Evolutionary conservation across 2,888 invertebrate genomes (phyloP), one percentile per base, ranked within the genome.

Genomic region (Heliothis peltigera): DNA sequence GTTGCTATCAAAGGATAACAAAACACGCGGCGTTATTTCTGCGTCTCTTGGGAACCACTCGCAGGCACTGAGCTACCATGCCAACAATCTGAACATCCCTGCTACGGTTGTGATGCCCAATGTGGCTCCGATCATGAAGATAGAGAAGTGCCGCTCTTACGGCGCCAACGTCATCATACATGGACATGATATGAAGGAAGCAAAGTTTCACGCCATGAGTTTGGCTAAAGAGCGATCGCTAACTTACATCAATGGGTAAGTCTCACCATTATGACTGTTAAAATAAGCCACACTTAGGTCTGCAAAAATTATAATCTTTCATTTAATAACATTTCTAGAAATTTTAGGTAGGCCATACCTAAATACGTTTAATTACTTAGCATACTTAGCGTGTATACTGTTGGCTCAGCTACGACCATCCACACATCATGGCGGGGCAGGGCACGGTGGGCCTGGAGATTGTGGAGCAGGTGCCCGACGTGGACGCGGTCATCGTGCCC

Each of bases 1-100:
- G 51, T 97, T 97, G 89, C 93, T 99, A 3, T 92, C 96, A 1
- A 95, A 96, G 59, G 97, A 97, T 42, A 96, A 98, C 79, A 97
- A 96, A 84, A 90, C 93, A 59, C 93, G 89, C 3, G 99, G 99
- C 1, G 98, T 99, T 0, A 98, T 98, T 64, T 98, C 99, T 0
- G 99, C 99, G 0, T 98, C 98, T 0, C 96, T 99, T 58, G 99
- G 99, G 0, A 99, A 99, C 90, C 99, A 99, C 91, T 99, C 99
- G 0, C 96, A 98, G 84, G 96, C 94, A 0, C 86, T 98, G 51
- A 96, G 97, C 75, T 98, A 97, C 87, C 98, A 98, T 87, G 98
- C 98, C 0, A 94, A 96, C 77, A 95, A 96, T 64, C 94, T 98
- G 8, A 94, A 95, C 44, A 95, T 98, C 22, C 96, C 97, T 0